Conservation (phyloP, 2,113 vertebrate species). For the Microtus montanus region DNA sequence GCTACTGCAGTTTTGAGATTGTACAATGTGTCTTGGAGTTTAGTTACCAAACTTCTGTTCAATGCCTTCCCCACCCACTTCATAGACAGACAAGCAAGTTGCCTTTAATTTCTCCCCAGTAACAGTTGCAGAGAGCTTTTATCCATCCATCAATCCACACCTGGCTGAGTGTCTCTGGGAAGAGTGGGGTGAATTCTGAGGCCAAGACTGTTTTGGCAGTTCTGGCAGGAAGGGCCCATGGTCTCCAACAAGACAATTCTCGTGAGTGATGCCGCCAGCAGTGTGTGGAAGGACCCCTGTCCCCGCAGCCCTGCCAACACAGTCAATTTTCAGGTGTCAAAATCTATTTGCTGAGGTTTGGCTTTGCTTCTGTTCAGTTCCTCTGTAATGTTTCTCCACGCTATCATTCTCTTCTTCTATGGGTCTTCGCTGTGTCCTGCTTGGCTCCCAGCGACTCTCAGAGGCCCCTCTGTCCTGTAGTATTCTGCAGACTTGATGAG, state of each 20-base stretch:
- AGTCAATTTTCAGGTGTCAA: background rate
- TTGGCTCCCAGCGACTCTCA: rapidly evolving
- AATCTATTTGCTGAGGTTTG: background rate
- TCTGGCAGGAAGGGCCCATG: background rate
- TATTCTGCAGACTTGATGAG: background rate
- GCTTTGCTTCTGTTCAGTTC: background rate
- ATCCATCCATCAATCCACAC: background rate
- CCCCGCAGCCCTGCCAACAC: rapidly evolving
- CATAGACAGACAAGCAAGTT: background rate
- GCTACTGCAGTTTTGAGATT: background rate
- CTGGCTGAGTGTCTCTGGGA: background rate
- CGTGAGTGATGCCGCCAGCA: background rate
- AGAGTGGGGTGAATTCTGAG: background rate
- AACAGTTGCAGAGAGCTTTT: too few species aligned
- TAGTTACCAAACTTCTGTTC: background rate
- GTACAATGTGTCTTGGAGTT: background rate
- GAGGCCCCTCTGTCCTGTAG: background rate
- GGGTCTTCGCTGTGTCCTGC: background rate
- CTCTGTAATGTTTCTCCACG: rapidly evolving
- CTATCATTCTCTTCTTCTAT: too few species aligned
- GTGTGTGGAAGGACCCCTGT: rapidly evolving
- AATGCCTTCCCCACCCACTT: background rate
- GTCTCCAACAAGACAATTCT: background rate
- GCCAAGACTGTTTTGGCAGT: background rate
- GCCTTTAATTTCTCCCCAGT: background rate